A percentile compares a stretch with the other conserved stretches of the same genome.
These are phyloP conservation scores for Caracal caracal DNA, from an alignment of 2,113 vertebrate species.

Conservation along the genomic window DNA sequence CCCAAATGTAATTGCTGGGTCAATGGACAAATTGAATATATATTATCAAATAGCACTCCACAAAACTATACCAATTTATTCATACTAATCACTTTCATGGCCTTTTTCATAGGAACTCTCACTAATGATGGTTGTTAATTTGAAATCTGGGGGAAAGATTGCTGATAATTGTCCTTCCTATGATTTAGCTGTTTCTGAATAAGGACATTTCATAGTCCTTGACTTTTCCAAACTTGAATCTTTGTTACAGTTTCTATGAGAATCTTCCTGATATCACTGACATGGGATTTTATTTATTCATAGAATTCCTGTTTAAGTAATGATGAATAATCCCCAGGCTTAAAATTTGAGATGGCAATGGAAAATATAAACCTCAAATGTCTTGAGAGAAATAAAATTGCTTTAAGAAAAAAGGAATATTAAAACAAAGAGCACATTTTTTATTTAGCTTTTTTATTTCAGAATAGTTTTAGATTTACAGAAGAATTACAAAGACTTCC, in stretches of 20 bases:
- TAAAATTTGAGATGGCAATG: too few relatives aligned
- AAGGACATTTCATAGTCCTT: not conserved
- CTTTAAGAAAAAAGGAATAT: too few relatives aligned
- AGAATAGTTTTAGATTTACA: too few relatives aligned
- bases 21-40: too few relatives aligned
- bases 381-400: too few relatives aligned
- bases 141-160: not conserved
- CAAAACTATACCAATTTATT: not conserved
- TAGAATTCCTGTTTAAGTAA: not conserved
- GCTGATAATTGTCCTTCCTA: not conserved
- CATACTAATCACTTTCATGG: not conserved
- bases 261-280: not conserved
- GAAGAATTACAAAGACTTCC: too few relatives aligned
- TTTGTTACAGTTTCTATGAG: not conserved
- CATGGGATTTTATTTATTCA: not conserved
- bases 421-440: too few relatives aligned
- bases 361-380: too few relatives aligned
- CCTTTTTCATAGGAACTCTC: not conserved
- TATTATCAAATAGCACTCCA: not conserved
- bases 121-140: not conserved
- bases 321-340: too few relatives aligned
- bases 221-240: not conserved
- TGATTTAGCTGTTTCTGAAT: not conserved
- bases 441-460: too few relatives aligned
- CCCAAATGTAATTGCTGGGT: too few relatives aligned